phyloP scores from a whole-genome alignment of 2,888 invertebrate species.

The Agrilus mali region DNA sequence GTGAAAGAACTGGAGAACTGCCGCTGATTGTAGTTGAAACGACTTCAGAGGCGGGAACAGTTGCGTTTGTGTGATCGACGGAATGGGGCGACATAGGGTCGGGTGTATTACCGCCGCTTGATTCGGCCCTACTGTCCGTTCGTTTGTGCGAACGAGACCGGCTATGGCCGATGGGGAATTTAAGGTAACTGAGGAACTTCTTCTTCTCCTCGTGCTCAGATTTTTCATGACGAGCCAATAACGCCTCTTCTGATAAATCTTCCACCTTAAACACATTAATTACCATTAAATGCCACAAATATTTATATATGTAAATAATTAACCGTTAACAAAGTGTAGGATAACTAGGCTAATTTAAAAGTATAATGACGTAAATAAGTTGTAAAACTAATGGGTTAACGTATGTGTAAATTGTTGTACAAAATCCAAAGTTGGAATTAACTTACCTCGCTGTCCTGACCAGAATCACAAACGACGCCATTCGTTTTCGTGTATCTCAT shows the following conservation, averaged over 20 bases:
- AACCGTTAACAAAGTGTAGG: too few relatives aligned
- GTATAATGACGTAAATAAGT: too few relatives aligned
- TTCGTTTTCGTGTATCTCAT: conserved; percentile 34
- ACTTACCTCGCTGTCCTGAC: conserved; percentile 43
- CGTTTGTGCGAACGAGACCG: conserved; percentile 49
- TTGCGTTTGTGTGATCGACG: conserved; percentile 26
- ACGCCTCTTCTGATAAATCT: conserved; percentile 67
- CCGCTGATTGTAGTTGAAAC: conserved; percentile 26
- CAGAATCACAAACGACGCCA: conserved; percentile 40
- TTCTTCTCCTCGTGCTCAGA: conserved; percentile 72
- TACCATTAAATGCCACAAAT: too few relatives aligned
- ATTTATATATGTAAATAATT: too few relatives aligned
- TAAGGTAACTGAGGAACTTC: conserved; percentile 51
- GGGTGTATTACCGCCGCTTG: conserved; percentile 63
- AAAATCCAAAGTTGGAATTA: too few relatives aligned
- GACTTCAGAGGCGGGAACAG: conserved; percentile 1
- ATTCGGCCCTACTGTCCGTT: conserved; percentile 54
- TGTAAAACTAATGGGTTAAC: too few relatives aligned
- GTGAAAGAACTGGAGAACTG: conserved; percentile 36
- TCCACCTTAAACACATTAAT: conserved; percentile 41
- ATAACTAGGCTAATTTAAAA: too few relatives aligned
- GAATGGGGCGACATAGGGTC: conserved; percentile 48
- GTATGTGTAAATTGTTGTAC: background rate
- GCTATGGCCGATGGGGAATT: conserved; percentile 30
- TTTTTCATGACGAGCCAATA: conserved; percentile 58